Evolutionary conservation across 2,113 vertebrate species (phyloP).

Genomic region (Platichthys stellatus): DNA sequence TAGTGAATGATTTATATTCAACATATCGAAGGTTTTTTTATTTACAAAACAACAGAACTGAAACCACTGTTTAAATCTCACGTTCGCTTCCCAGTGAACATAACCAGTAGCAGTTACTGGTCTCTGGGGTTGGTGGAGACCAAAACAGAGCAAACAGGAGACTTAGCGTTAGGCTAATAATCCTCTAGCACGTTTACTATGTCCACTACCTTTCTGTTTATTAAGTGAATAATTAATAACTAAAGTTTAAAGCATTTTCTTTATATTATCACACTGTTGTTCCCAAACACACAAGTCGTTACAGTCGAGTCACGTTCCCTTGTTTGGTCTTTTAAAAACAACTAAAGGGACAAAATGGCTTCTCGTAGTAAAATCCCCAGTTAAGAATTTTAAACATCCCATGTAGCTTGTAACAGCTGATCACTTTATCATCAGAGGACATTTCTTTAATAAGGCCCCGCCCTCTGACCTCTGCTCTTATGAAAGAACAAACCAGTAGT

Average conservation of each 20-base stretch:
- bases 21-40: not conserved
- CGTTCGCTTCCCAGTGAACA: no score
- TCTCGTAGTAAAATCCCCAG: not conserved
- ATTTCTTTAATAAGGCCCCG: constrained; percentile 90
- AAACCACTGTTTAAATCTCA: no score
- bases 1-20: not conserved
- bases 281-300: not conserved
- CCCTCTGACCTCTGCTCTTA: constrained; percentile 83
- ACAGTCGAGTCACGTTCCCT: not conserved
- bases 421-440: constrained; percentile 91
- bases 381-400: not conserved
- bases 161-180: not conserved
- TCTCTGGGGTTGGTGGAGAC: not conserved
- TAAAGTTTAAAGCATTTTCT: not conserved
- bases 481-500: constrained; percentile 87
- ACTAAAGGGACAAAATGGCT: not conserved
- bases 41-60: not conserved
- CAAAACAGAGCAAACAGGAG: not conserved
- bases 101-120: not conserved
- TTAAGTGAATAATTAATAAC: not conserved
- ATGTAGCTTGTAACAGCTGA: constrained; percentile 86
- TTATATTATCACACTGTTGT: not conserved
- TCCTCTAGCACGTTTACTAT: not conserved
- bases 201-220: no score
- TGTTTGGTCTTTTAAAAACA: not conserved